Conservation (phyloP, 2,113 vertebrate genomes). For the Eclectus roratus region DNA sequence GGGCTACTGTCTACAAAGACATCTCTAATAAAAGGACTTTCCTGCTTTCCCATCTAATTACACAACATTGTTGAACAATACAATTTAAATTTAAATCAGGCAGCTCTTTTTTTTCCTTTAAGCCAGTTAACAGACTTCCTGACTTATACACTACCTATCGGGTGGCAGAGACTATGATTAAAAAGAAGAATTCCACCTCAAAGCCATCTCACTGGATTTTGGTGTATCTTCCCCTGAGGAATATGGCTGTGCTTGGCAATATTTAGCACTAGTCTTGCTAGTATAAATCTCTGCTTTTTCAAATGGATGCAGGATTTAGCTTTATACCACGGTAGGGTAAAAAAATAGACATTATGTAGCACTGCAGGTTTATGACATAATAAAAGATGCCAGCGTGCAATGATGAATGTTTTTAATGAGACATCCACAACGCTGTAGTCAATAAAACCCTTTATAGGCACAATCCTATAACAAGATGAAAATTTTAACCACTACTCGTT, state of each 20-base stretch:
- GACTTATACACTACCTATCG: not conserved
- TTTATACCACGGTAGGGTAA: not conserved
- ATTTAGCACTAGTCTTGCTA: not conserved
- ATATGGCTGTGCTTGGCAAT: not conserved
- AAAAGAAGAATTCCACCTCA: not conserved
- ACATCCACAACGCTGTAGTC: not conserved
- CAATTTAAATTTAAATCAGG: slow-evolving; percentile 64
- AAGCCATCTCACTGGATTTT: not conserved
- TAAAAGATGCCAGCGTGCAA: not conserved
- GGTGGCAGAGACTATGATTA: not conserved
- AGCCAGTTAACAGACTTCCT: slow-evolving; percentile 42
- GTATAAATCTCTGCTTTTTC: not conserved
- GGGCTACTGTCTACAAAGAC: slow-evolving; percentile 62
- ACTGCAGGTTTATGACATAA: slow-evolving; percentile 12
- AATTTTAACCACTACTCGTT: not conserved
- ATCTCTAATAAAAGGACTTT: slow-evolving; percentile 61
- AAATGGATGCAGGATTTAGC: not conserved
- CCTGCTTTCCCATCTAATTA: slow-evolving; percentile 66
- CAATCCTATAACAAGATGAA: not conserved
- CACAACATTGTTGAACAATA: slow-evolving; percentile 58
- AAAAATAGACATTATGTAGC: not conserved
- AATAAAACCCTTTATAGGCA: slow-evolving; percentile 8
- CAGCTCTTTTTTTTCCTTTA: slow-evolving; percentile 20
- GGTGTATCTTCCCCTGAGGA: not conserved
- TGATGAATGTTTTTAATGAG: slow-evolving; percentile 29